Conservation (phyloP, 2,113 vertebrate species). For the Gobius niger region DNA sequence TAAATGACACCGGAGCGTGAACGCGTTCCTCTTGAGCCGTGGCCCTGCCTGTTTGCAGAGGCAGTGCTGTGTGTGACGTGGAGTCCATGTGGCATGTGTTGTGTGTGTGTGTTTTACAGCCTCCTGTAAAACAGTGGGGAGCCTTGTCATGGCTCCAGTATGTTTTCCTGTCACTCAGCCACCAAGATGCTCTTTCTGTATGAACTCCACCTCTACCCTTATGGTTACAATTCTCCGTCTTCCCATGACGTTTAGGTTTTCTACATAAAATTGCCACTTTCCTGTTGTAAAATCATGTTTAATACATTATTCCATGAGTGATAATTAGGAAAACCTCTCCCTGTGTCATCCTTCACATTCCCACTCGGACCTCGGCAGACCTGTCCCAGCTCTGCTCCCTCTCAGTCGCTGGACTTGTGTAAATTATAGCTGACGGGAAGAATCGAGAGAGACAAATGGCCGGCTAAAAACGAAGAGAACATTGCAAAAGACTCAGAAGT, state of each 20-base stretch:
- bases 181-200: no score
- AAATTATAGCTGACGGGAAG: constrained; percentile 4
- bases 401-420: constrained; percentile 17
- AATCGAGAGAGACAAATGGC: constrained; percentile 11
- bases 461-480: constrained; percentile 5
- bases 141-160: constrained; percentile 18
- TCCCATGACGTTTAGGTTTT: no score
- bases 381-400: constrained; percentile 30
- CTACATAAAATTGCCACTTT: no score
- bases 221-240: no score
- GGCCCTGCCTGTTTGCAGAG: not conserved
- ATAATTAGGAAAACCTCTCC: not conserved
- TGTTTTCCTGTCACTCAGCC: constrained; percentile 25
- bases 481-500: not conserved
- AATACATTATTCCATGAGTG: no score
- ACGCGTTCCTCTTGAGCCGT: not conserved
- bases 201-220: not conserved
- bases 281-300: no score
- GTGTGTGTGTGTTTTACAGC: constrained; percentile 29
- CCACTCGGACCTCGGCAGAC: constrained; percentile 52
- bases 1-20: not conserved
- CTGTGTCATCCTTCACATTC: constrained; percentile 49
- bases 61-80: not conserved
- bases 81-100: constrained; percentile 3
- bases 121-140: constrained; percentile 55